Evolutionary conservation across 37 sponge, comb jelly and placozoan species (phyloP).

Genomic region (Ianthella basta): DNA sequence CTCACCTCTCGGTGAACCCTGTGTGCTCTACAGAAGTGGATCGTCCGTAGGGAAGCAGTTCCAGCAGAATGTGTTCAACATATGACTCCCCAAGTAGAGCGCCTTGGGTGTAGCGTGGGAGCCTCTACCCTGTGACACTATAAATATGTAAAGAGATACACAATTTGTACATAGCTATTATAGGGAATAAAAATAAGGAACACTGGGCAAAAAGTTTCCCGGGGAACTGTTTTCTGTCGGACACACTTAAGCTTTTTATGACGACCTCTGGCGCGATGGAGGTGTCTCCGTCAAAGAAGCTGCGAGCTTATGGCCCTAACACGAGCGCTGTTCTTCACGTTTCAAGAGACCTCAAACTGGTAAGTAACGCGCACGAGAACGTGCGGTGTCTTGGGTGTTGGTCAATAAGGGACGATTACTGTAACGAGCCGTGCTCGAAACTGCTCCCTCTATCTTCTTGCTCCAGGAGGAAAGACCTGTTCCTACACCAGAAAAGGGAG

Average conservation of each 20-base stretch:
- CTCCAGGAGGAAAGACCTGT: slow-evolving; percentile 71
- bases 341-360: slow-evolving; percentile 63
- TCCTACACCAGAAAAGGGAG: slow-evolving; percentile 66
- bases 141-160: too few species aligned
- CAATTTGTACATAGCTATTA: too few species aligned
- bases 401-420: background rate
- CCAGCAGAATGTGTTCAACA: background rate
- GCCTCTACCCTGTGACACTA: too few species aligned
- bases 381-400: too few species aligned
- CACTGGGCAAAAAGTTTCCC: too few species aligned
- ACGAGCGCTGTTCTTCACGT: slow-evolving; percentile 46
- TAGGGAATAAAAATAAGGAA: too few species aligned
- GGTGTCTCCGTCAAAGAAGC: too few species aligned
- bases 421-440: background rate
- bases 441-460: background rate
- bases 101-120: too few species aligned
- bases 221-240: too few species aligned
- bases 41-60: slow-evolving; percentile 62
- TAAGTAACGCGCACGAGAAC: slow-evolving; percentile 28
- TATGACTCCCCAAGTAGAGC: too few species aligned
- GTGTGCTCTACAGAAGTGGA: slow-evolving; percentile 44
- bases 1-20: slow-evolving; percentile 70
- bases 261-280: too few species aligned
- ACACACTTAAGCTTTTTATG: too few species aligned
- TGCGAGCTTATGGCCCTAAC: background rate